These are phyloP conservation scores for Tanytarsus gracilentus DNA, from an alignment of 2,888 invertebrate genomes.

Conservation along the genomic window DNA sequence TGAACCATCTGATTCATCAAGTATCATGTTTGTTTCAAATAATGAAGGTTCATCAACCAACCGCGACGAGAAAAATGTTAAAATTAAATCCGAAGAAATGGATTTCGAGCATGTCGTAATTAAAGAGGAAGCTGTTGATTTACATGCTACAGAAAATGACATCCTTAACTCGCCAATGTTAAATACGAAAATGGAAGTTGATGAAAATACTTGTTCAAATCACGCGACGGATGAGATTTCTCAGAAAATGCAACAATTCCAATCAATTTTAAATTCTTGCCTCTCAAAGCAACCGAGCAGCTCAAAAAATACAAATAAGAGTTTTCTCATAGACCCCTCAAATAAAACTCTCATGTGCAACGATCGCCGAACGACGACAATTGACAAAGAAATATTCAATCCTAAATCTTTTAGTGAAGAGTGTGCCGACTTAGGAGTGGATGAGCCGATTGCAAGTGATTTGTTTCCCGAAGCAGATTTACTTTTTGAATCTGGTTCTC, in stretches of 20 bases:
- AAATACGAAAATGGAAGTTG: constrained; percentile 22
- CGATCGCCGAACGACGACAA: constrained; percentile 46
- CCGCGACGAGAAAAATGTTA: neutral
- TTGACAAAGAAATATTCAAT: constrained; percentile 48
- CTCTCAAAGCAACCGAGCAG: constrained; percentile 4
- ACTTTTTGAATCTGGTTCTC: constrained; percentile 59
- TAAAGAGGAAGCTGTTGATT: constrained; percentile 18
- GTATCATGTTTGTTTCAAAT: constrained; percentile 20
- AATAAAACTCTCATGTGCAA: constrained; percentile 30
- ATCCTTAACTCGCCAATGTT: constrained; percentile 22
- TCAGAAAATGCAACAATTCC: constrained; percentile 12
- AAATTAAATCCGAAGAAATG: constrained; percentile 20
- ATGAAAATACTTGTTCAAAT: constrained; percentile 23
- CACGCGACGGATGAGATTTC: neutral
- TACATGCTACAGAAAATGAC: neutral
- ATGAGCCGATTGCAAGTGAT: constrained; percentile 70
- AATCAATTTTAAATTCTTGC: constrained; percentile 14
- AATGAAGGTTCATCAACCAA: neutral
- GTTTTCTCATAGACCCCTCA: constrained; percentile 23
- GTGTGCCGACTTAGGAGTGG: constrained; percentile 69
- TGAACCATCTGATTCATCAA: constrained; percentile 24
- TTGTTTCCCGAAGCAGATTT: constrained; percentile 69
- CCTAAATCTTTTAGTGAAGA: constrained; percentile 69
- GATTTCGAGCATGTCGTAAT: constrained; percentile 15
- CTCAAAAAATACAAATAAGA: neutral